These are phyloP conservation scores for Apodemia duryi DNA, from an alignment of 2,888 invertebrate species.

Conservation along the genomic window DNA sequence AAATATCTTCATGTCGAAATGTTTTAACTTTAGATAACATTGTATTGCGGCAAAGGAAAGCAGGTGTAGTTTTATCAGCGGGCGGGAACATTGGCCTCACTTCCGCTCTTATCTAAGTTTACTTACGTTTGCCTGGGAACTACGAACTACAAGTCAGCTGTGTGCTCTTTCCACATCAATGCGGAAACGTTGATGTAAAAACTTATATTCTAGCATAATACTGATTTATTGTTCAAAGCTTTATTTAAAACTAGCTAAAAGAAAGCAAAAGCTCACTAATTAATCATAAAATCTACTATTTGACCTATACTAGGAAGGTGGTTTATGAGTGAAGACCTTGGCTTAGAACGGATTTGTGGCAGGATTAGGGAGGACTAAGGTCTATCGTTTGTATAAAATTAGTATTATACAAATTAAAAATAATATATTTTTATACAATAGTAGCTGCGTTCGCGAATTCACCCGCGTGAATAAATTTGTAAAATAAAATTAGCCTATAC, in stretches of 20 bases:
- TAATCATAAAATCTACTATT: too few relatives aligned
- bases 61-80: constrained; percentile 64
- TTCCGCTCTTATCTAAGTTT: constrained; percentile 72
- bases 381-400: too few relatives aligned
- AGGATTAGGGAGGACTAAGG: too few relatives aligned
- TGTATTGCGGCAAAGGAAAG: constrained; percentile 29
- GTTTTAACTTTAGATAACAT: constrained; percentile 10
- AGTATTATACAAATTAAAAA: too few relatives aligned
- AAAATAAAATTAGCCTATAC: too few relatives aligned
- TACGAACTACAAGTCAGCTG: constrained; percentile 51
- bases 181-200: constrained; percentile 18
- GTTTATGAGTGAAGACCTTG: too few relatives aligned
- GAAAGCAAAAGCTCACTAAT: too few relatives aligned
- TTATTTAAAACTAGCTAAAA: not conserved
- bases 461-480: too few relatives aligned
- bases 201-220: not conserved
- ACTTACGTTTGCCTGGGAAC: constrained; percentile 65
- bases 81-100: constrained; percentile 63
- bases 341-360: too few relatives aligned
- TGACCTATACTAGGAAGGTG: too few relatives aligned
- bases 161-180: constrained; percentile 27
- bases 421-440: too few relatives aligned
- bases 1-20: constrained; percentile 9
- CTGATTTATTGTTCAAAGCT: not conserved
- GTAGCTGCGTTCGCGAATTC: too few relatives aligned